Percentiles rank a stretch among this genome's conserved stretches.
These are phyloP conservation scores for Arvicanthis niloticus DNA, from an alignment of 2,113 vertebrate genomes.

Conservation along the genomic window DNA sequence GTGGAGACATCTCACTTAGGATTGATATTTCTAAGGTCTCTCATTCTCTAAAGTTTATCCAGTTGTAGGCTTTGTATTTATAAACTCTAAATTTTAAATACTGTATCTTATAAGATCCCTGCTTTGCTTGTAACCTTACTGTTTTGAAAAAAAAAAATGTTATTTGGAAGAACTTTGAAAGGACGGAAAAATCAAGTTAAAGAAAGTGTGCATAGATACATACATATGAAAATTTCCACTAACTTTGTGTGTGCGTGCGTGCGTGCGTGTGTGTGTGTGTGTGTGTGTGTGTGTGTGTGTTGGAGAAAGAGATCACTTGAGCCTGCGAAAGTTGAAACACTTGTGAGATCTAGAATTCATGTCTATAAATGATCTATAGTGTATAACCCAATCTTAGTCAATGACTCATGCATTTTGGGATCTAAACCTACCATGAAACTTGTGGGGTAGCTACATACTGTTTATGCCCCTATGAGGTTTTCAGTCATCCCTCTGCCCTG, in stretches of 20 bases:
- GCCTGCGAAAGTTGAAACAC: not conserved
- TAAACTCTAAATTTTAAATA: not conserved
- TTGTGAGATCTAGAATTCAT: not conserved
- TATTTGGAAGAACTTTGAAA: slow-evolving; percentile 55
- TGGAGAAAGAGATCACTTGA: not conserved
- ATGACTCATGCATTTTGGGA: not conserved
- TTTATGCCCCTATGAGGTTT: not conserved
- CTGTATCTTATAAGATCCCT: not conserved
- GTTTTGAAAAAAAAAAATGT: not conserved
- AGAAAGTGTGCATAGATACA: not conserved
- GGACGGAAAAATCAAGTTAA: not conserved
- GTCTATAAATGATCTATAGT: not conserved
- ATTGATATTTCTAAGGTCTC: not conserved
- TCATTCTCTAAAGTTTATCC: not conserved
- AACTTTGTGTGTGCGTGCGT: not conserved
- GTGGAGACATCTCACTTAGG: not conserved
- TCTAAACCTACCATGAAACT: slow-evolving; percentile 12
- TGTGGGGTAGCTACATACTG: not conserved
- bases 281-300: not conserved
- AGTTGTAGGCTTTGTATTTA: not conserved
- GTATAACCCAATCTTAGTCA: not conserved
- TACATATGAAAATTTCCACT: not conserved
- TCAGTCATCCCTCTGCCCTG: not conserved
- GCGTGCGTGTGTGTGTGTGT: not conserved
- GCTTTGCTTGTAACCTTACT: not conserved